Base-by-base conservation (phyloP, 1,140 invertebrate species). In the Drosophila kanapiae region DNA sequence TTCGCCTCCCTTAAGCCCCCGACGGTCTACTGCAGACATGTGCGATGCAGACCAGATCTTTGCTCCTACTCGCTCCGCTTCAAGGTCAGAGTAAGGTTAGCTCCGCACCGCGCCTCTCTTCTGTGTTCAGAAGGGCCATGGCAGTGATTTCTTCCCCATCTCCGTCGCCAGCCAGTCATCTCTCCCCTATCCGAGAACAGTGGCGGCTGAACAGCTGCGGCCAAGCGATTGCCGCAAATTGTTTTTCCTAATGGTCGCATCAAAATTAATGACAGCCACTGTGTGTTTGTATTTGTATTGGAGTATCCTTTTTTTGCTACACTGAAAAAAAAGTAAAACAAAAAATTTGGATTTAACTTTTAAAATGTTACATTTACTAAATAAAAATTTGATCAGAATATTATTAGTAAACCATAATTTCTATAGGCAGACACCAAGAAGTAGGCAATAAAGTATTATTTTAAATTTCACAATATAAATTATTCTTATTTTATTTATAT, bases 51-150 rank as follows among this genome's bases (percentile, higher is more conserved):
- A 59, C 54, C 74, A 72, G 77, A 77, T 78, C 59, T 56, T 49
- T 3, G 40, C 13, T 61, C 60, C 79, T 64, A 58, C 69, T 82
- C 56, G 77, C 84, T 87, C 69, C 78, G 77, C 69, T 84, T 85
- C 85, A 88, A 88, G 84, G 84, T 88, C 84, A 88, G 81, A 81
- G 59, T 88, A 88, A 88, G 84, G 84, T 88, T 88, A 88, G 85
- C 67, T 54, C 67, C 67, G 69, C 43, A 45, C 68, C 40, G 65
- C 62, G 78, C 70, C 18, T 56, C 35, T 54, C 53, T 37, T 38
- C 51, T 9, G 33, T 23, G 13, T 74, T 45, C 16, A 27, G 42
- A 75, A 69, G 63, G 83, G 80, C 83, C 83, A 88, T 87, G 84
- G 72, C 84, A 87, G 84, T 87, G 84, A 87, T 87, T 87, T 78